phyloP scores from a whole-genome alignment of 2,113 vertebrate species.

The Uropsilus gracilis region DNA sequence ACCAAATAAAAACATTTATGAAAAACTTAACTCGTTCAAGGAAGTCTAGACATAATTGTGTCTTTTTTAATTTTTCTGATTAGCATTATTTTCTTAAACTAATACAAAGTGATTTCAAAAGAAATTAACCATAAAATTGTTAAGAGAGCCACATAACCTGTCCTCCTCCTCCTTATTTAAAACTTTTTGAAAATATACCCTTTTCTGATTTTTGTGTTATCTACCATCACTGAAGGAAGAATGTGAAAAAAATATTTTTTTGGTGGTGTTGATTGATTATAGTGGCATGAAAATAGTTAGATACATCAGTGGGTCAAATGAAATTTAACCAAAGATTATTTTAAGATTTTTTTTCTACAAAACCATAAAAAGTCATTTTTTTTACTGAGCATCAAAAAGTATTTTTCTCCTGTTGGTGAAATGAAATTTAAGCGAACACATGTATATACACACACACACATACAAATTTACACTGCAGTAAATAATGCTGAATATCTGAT shows the following conservation, averaged over 20 bases:
- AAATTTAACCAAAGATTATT: slow-evolving; percentile 46
- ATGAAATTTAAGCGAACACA: background rate
- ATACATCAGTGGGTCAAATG: background rate
- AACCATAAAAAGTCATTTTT: slow-evolving; percentile 29
- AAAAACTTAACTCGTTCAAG: background rate
- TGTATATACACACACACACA: too few species aligned
- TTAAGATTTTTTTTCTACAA: slow-evolving; percentile 11
- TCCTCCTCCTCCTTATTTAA: background rate
- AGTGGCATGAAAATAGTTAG: background rate
- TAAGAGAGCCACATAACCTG: background rate
- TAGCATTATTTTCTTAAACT: background rate
- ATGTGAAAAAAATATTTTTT: background rate
- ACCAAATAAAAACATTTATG: background rate
- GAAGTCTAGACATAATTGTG: background rate
- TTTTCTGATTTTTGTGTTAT: slow-evolving; percentile 15
- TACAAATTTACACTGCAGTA: slow-evolving; percentile 1
- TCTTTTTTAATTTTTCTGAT: background rate
- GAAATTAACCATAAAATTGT: slow-evolving; percentile 8
- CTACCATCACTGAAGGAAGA: background rate
- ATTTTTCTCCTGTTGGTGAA: slow-evolving; percentile 1
- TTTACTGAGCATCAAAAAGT: background rate
- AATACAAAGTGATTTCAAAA: slow-evolving; percentile 15
- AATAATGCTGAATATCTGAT: slow-evolving; percentile 41
- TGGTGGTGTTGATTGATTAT: background rate
- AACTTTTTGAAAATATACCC: background rate